Evolutionary conservation across 53 echinoderm and acorn worm genomes (phyloP).

Genomic region (Arbacia lixula): DNA sequence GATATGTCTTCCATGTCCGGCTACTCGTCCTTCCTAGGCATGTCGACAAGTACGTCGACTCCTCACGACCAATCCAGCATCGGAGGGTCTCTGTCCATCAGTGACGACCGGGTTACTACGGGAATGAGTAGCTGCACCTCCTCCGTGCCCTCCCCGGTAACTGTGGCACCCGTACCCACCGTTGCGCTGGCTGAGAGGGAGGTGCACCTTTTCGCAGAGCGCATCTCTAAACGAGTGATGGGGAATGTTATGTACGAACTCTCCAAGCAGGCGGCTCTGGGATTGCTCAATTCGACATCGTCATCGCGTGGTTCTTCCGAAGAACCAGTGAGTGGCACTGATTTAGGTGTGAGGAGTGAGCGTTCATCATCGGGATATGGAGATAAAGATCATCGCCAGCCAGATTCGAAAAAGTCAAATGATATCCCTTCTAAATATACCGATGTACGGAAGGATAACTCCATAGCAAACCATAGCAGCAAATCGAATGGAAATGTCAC

Average conservation of each 20-base stretch:
- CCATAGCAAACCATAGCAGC: no score
- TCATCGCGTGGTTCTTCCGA: no score
- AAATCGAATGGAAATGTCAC: no score
- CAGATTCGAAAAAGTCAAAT: no score
- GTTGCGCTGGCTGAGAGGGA: constrained; percentile 17
- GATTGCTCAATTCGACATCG: no score
- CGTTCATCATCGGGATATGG: no score
- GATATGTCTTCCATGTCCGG: constrained; percentile 59
- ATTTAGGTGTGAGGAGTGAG: no score
- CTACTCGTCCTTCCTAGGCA: constrained; percentile 44
- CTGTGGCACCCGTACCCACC: constrained; percentile 54
- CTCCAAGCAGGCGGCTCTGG: constrained; percentile 62
- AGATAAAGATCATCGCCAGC: no score
- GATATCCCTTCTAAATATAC: no score
- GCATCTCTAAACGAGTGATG: constrained; percentile 67
- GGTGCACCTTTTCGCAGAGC: constrained; percentile 71
- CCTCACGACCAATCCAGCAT: background rate
- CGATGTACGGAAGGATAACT: no score
- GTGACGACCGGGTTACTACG: constrained; percentile 72
- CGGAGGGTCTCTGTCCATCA: constrained; percentile 61
- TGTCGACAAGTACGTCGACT: constrained; percentile 13
- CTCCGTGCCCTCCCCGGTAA: constrained; percentile 53
- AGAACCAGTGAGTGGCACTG: no score
- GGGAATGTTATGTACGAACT: constrained; percentile 74
- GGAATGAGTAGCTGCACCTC: constrained; percentile 65